A percentile compares a stretch with the other conserved stretches of the same genome.
Conservation (phyloP, 2,797 vertebrate genomes). For the Leuciscus waleckii region DNA sequence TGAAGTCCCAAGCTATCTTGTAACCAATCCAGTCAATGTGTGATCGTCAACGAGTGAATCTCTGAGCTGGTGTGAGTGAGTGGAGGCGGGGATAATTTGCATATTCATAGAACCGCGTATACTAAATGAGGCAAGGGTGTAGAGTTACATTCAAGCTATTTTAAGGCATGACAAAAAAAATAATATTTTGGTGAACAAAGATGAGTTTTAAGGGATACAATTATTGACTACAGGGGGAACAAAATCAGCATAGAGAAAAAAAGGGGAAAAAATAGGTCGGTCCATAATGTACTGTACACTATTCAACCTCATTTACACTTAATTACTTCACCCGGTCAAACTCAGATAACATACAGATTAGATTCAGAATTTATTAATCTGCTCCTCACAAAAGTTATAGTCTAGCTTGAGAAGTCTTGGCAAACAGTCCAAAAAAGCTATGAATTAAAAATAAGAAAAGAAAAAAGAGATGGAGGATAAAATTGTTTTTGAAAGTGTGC, state of each 20-base stretch:
- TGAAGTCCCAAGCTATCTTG: too few relatives aligned
- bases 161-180: too few relatives aligned
- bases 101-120: too few relatives aligned
- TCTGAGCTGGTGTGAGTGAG: too few relatives aligned
- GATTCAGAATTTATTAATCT: not conserved
- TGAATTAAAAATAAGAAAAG: not conserved
- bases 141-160: too few relatives aligned
- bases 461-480: not conserved
- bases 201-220: too few relatives aligned
- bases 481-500: not conserved
- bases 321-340: not conserved
- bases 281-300: not conserved
- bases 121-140: too few relatives aligned
- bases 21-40: too few relatives aligned
- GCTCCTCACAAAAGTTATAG: not conserved
- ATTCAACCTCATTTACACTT: not conserved
- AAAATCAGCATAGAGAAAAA: not conserved
- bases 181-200: too few relatives aligned
- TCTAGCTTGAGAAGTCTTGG: not conserved
- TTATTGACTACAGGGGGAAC: not conserved
- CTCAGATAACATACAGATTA: not conserved
- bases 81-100: too few relatives aligned
- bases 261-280: not conserved
- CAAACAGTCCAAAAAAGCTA: not conserved
- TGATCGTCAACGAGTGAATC: too few relatives aligned